Percentiles rank a stretch among this genome's conserved stretches.
Evolutionary conservation across 2,888 invertebrate genomes (phyloP).

Genomic region (Ommatoiulus sabulosus): DNA sequence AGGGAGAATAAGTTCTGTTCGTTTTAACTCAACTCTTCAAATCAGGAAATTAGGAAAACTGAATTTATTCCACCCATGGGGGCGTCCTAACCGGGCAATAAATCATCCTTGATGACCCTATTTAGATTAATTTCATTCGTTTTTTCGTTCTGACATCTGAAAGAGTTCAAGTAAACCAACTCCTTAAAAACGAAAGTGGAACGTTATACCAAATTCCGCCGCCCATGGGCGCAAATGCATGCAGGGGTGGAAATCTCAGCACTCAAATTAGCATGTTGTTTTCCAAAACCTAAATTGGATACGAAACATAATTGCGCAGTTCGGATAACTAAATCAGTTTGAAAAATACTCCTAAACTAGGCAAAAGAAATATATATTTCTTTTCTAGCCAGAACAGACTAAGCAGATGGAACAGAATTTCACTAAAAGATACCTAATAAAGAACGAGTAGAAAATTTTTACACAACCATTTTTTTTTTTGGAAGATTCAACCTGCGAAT

Average conservation of each 20-base stretch:
- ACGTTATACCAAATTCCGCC: background rate
- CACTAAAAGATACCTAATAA: too few relatives aligned
- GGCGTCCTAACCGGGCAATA: background rate
- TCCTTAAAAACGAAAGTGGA: constrained; percentile 16
- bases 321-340: background rate
- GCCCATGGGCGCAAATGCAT: constrained; percentile 8
- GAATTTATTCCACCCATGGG: constrained; percentile 9
- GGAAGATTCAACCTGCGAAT: too few relatives aligned
- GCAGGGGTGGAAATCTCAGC: background rate
- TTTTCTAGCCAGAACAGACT: too few relatives aligned
- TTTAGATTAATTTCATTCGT: constrained; percentile 8
- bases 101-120: constrained; percentile 8
- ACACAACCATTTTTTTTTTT: too few relatives aligned
- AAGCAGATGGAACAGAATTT: too few relatives aligned
- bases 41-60: background rate
- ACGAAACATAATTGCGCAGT: background rate
- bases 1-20: background rate
- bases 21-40: background rate
- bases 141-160: constrained; percentile 6
- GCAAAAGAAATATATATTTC: background rate
- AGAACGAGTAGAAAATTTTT: too few relatives aligned
- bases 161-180: background rate
- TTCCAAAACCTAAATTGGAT: background rate
- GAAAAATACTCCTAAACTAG: background rate
- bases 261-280: background rate